phyloP scores from a whole-genome alignment of 92 coral and sea anemone species.

The Plumapathes pennacea region DNA sequence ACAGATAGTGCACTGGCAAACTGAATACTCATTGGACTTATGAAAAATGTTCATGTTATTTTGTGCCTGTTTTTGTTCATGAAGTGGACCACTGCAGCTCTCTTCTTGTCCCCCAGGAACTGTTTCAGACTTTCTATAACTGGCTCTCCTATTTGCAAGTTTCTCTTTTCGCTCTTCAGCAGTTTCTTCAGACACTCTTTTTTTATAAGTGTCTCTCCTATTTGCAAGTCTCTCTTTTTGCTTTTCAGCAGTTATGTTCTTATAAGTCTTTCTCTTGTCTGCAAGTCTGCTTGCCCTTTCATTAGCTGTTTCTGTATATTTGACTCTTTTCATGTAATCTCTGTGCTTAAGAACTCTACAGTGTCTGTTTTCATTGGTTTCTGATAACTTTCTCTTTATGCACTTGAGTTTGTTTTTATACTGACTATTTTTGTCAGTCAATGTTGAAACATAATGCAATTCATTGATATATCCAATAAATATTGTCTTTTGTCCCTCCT shows the following conservation, averaged over 20 bases:
- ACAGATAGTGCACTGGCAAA: constrained; percentile 50
- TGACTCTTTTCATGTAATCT: constrained; percentile 6
- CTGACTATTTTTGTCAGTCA: constrained; percentile 19
- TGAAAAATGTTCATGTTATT: constrained; percentile 31
- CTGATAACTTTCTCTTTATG: constrained; percentile 31
- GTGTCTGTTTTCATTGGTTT: constrained; percentile 8
- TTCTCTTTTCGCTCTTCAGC: background rate
- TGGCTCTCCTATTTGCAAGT: background rate
- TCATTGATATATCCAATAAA: constrained; percentile 36
- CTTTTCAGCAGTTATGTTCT: background rate
- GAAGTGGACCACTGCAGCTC: background rate
- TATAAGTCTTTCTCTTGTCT: background rate
- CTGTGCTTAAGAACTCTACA: constrained; percentile 9
- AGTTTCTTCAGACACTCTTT: no score
- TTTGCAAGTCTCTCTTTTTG: background rate
- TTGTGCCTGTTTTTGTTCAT: constrained; percentile 33
- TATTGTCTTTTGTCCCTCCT: constrained; percentile 22
- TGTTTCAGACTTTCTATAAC: constrained; percentile 1
- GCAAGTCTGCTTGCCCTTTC: constrained; percentile 1
- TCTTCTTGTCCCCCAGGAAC: background rate
- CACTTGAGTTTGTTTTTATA: constrained; percentile 20
- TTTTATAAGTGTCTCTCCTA: no score
- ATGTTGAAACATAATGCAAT: constrained; percentile 37
- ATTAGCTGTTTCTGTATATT: background rate
- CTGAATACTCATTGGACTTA: constrained; percentile 44